These are phyloP conservation scores for Vidua macroura DNA, from an alignment of 2,113 vertebrate genomes.

Conservation along the genomic window DNA sequence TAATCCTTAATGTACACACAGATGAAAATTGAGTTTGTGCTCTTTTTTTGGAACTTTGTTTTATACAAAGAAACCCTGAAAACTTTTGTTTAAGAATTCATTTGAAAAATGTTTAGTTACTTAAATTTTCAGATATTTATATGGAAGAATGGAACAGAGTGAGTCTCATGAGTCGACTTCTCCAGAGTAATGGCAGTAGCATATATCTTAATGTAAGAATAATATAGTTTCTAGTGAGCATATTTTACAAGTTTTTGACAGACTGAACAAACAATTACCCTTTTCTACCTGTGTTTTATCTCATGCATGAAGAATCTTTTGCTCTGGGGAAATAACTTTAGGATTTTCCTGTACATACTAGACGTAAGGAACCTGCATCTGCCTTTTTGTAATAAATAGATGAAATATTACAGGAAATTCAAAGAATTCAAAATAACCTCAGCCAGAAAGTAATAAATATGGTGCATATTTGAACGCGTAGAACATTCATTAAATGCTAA, in stretches of 20 bases:
- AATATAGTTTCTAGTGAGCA: background rate
- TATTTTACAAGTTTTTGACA: background rate
- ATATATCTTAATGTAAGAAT: background rate
- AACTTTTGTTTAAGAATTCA: background rate
- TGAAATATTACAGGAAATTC: background rate
- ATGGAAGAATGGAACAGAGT: background rate
- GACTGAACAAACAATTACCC: background rate
- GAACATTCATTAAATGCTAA: constrained; percentile 17
- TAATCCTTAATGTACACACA: background rate
- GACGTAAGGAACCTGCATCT: background rate
- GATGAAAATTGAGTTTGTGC: background rate
- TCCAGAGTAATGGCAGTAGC: background rate
- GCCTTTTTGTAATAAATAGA: background rate
- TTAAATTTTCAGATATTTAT: background rate
- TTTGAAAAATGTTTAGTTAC: background rate
- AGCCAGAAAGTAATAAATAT: background rate
- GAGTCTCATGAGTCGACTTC: background rate
- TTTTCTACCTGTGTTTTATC: background rate
- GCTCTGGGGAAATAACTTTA: background rate
- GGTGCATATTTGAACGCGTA: background rate
- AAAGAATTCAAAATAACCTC: background rate
- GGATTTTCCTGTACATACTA: background rate
- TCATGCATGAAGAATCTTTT: background rate
- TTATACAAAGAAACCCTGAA: background rate
- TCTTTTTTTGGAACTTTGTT: background rate